Base-by-base conservation (phyloP, 2,113 vertebrate genomes). In the Chlamydotis undulata region DNA sequence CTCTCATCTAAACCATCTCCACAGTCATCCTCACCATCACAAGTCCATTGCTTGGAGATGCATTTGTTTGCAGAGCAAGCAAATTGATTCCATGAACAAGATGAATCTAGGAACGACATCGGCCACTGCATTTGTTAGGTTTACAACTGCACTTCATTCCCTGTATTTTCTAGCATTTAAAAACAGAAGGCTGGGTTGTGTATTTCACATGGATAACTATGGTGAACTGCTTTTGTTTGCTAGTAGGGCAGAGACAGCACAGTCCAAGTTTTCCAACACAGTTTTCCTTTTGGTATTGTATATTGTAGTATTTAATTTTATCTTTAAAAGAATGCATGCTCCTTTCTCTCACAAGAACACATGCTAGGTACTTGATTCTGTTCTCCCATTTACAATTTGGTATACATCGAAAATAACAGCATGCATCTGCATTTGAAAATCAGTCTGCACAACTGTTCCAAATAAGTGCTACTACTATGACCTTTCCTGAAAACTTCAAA, bases 51-150 rank as follows among this genome's bases (percentile, higher is more conserved):
- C 79, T 98, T 99, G 45, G 99, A 99, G 63, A 99, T 99, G 93
- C 99, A 99, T 89, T 99, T 99, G 87, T 99, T 98, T 83, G 99
- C 98, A 37, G 99, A 99, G 97, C 99, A 99, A 81, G 99, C 99
- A 93, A 99, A 99, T 24, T 99, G 99, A 96, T 99, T 99, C 99
- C 99, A 99, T 3, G 99, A 98, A 92, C 99, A 99, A 49, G 99
- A 99, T 0, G 99, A 99, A 97, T 99, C 99, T 99, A 90, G 65
- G 94, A 77, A 85, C 6, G 83, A 96, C 67, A 91, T 7, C 90
- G 81, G 87, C 29, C 70, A 57, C 70, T 87, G 37, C 80, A 21
- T 71, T 83, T 78, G 64, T 85, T 39, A 71, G 77, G 18, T 8
- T 90, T 39, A 15, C 14, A 74, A 4, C 31, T 64, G 5, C 10